Evolutionary conservation across 2,113 vertebrate genomes (phyloP).

Genomic region (Salminus brasiliensis): DNA sequence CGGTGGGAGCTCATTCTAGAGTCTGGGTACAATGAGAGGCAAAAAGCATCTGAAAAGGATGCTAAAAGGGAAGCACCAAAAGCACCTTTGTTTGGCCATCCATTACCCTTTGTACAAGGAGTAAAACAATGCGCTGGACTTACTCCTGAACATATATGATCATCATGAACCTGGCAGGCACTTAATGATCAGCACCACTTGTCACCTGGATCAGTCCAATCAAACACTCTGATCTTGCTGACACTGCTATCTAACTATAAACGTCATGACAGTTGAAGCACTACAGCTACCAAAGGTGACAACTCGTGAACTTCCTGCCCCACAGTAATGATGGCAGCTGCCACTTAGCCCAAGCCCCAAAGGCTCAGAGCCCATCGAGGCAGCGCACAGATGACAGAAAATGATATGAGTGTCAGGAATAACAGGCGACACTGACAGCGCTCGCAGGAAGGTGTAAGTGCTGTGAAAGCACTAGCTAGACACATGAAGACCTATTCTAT

Average conservation of each 20-base stretch:
- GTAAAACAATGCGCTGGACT: not conserved
- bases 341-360: not conserved
- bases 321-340: not conserved
- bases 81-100: slow-evolving; percentile 22
- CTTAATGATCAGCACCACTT: not conserved
- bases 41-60: not conserved
- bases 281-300: not conserved
- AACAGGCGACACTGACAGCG: not conserved
- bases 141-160: not conserved
- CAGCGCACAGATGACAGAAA: not conserved
- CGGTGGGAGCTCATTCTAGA: slow-evolving; percentile 37
- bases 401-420: too few species aligned
- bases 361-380: not conserved
- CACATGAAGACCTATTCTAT: too few species aligned
- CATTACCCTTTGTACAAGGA: slow-evolving; percentile 5
- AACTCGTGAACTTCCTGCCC: not conserved
- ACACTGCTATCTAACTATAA: not conserved
- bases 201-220: not conserved
- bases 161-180: not conserved
- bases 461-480: too few species aligned
- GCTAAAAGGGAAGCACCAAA: slow-evolving; percentile 11
- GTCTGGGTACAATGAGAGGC: slow-evolving; percentile 20
- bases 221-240: not conserved
- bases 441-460: not conserved
- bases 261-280: not conserved